Conservation (phyloP, 2,797 vertebrate genomes). For the Meda fulgida region DNA sequence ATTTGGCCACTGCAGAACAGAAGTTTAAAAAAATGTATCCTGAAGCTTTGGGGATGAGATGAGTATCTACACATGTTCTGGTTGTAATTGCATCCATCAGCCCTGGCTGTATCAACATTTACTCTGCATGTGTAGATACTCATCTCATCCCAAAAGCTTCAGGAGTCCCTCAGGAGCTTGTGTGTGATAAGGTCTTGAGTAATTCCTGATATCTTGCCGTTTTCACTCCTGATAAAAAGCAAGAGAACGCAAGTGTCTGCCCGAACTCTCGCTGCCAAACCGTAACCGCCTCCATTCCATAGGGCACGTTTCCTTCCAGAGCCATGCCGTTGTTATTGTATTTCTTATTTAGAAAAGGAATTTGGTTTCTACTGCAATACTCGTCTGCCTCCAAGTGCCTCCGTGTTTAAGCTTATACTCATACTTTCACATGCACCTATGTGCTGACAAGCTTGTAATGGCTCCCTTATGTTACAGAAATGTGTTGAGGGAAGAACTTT, state of each 20-base stretch:
- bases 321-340: not conserved
- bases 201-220: not conserved
- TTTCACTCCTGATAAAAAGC: constrained; percentile 11
- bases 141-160: constrained; percentile 28
- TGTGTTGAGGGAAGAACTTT: not conserved
- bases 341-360: constrained; percentile 20
- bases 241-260: constrained; percentile 11
- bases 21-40: not conserved
- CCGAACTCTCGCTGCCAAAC: constrained; percentile 5
- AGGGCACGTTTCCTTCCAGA: constrained; percentile 9
- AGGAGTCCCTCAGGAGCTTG: not conserved
- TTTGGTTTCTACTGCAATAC: constrained; percentile 9
- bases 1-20: not conserved
- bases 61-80: too few relatives aligned
- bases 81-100: constrained; percentile 29
- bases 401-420: not conserved
- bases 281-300: not conserved
- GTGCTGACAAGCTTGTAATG: constrained; percentile 29
- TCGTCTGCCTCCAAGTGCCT: not conserved
- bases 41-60: too few relatives aligned
- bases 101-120: constrained; percentile 35
- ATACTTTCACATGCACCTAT: constrained; percentile 19
- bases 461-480: constrained; percentile 22
- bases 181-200: not conserved
- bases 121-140: constrained; percentile 17